Evolutionary conservation across 2,113 vertebrate species (phyloP).

Genomic region (Hippocampus zosterae): DNA sequence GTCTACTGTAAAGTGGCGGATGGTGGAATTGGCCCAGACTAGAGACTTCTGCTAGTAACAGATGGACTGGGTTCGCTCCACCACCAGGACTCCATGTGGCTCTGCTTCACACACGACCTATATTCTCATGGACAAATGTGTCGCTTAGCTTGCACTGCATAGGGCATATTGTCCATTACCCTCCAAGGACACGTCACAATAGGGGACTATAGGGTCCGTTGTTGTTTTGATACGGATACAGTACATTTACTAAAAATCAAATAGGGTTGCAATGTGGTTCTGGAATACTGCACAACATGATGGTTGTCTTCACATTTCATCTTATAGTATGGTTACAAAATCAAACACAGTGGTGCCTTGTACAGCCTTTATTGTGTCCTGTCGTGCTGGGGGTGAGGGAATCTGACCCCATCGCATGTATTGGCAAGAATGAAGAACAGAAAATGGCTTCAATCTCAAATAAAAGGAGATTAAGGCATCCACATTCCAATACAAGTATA

Average conservation of each 20-base stretch:
- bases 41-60: constrained; percentile 66
- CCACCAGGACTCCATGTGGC: constrained; percentile 63
- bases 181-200: constrained; percentile 14
- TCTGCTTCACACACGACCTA: constrained; percentile 65
- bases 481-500: constrained; percentile 22
- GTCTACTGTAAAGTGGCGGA: constrained; percentile 48
- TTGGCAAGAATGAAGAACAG: constrained; percentile 18
- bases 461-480: constrained; percentile 32
- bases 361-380: constrained; percentile 4
- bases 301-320: constrained; percentile 12
- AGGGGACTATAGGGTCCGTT: neutral
- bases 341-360: neutral
- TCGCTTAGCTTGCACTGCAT: constrained; percentile 22
- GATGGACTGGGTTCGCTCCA: constrained; percentile 62
- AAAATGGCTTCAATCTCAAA: constrained; percentile 33
- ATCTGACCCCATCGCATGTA: constrained; percentile 15
- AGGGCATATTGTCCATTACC: constrained; percentile 28
- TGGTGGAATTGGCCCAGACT: constrained; percentile 62
- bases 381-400: neutral
- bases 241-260: constrained; percentile 14
- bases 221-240: constrained; percentile 18
- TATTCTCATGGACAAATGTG: constrained; percentile 49
- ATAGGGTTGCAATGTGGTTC: neutral
- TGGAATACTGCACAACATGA: neutral
- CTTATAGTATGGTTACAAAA: constrained; percentile 8